A percentile compares a stretch with the other conserved stretches of the same genome.
These are phyloP conservation scores for Egretta garzetta DNA, from an alignment of 2,113 vertebrate genomes.

Conservation along the genomic window DNA sequence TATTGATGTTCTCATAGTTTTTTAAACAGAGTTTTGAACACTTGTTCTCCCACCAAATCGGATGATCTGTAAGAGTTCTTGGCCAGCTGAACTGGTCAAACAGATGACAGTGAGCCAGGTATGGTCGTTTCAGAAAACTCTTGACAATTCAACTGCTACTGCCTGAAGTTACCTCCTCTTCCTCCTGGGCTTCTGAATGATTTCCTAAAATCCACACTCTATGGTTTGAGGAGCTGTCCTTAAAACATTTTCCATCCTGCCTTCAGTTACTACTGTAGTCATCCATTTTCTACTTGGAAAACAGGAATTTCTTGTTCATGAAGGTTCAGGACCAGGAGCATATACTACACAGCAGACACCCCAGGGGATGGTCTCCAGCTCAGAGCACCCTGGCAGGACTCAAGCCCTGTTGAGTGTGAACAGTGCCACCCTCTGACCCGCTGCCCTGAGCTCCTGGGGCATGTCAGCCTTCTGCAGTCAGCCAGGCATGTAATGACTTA, in stretches of 20 bases:
- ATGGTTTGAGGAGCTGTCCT: background rate
- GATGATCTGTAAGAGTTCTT: background rate
- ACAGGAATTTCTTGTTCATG: background rate
- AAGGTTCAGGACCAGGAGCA: background rate
- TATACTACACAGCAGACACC: background rate
- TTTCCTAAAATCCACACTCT: background rate
- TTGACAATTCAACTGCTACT: background rate
- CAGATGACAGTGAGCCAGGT: background rate
- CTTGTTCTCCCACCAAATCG: background rate
- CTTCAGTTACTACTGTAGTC: background rate
- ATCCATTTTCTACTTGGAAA: background rate
- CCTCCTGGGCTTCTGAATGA: background rate
- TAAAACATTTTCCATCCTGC: background rate
- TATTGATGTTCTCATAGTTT: background rate
- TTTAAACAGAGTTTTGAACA: background rate
- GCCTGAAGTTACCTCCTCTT: background rate
- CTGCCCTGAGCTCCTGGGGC: background rate
- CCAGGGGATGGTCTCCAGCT: background rate
- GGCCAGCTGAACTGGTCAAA: background rate
- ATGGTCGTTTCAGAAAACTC: background rate
- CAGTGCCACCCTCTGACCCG: constrained; percentile 30
- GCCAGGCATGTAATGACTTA: background rate
- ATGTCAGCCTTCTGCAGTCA: background rate
- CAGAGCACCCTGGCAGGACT: background rate
- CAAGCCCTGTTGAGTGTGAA: background rate